Conservation (phyloP, 2,888 invertebrate genomes). For the Mesoligia furuncula region DNA sequence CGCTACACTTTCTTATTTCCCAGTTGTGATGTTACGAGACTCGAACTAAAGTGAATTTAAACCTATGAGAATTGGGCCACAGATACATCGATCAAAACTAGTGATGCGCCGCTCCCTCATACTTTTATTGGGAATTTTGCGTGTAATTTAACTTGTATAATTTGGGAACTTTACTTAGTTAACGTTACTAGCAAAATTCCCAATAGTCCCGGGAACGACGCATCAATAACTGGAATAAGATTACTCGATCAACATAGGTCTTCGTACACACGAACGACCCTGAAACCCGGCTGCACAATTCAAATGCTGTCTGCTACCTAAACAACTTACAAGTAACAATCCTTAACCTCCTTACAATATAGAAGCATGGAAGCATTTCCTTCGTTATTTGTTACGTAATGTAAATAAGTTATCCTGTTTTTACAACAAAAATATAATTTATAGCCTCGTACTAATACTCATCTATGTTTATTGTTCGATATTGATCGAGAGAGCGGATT, state of each 20-base stretch:
- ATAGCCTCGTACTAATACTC: conserved; percentile 62
- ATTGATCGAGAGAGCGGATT: conserved; percentile 58
- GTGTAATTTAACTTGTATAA: neutral
- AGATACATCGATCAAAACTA: conserved; percentile 8
- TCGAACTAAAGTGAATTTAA: conserved; percentile 21
- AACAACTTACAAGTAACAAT: conserved; percentile 43
- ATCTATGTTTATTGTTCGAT: conserved; percentile 52
- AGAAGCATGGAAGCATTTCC: conserved; percentile 59
- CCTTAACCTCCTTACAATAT: conserved; percentile 51
- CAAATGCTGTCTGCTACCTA: conserved; percentile 46
- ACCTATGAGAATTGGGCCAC: conserved; percentile 39
- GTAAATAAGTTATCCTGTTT: conserved; percentile 48
- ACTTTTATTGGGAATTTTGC: neutral
- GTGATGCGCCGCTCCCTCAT: neutral
- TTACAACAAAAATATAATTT: conserved; percentile 61
- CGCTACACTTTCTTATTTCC: conserved; percentile 27
- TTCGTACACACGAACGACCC: conserved; percentile 36
- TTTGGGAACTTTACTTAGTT: conserved; percentile 5
- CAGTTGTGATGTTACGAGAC: conserved; percentile 37
- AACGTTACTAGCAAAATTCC: neutral
- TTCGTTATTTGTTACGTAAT: conserved; percentile 56
- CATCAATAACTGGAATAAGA: conserved; percentile 6
- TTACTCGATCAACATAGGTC: conserved; percentile 16
- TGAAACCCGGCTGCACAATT: conserved; percentile 27
- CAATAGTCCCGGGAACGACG: neutral